phyloP scores from a whole-genome alignment of 2,797 vertebrate genomes.

The Malurus splendens region DNA sequence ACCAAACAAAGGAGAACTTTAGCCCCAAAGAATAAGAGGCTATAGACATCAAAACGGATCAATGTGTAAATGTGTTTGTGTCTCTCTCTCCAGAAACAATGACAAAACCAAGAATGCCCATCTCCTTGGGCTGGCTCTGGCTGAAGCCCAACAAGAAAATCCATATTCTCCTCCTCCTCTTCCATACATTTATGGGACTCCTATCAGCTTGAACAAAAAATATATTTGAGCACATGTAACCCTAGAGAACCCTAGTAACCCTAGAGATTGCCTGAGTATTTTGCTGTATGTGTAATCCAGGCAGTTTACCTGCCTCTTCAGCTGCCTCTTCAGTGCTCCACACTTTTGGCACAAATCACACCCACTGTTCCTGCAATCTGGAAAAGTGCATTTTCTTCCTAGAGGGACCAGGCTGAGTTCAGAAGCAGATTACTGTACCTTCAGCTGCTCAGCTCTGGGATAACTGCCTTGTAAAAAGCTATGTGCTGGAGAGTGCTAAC shows the following conservation, averaged over 20 bases:
- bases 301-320: not conserved
- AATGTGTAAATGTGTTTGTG: not conserved
- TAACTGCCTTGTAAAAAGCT: not conserved
- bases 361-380: not conserved
- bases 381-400: not conserved
- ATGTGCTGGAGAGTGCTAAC: rapidly evolving
- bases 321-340: not conserved
- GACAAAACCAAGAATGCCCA: not conserved
- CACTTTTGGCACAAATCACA: not conserved
- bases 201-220: not conserved
- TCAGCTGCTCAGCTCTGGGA: not conserved
- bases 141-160: not conserved
- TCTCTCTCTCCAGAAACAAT: not conserved
- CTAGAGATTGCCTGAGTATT: not conserved
- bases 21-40: not conserved
- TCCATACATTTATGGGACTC: not conserved
- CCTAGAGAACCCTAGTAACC: not conserved
- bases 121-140: not conserved
- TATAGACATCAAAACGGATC: not conserved
- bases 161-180: not conserved
- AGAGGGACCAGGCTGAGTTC: not conserved
- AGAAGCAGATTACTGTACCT: not conserved
- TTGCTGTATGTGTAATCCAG: not conserved
- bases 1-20: not conserved
- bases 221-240: not conserved